Evolutionary conservation across 2,113 vertebrate genomes (phyloP), one percentile per base, ranked within the genome.

Genomic region (Sander vitreus): DNA sequence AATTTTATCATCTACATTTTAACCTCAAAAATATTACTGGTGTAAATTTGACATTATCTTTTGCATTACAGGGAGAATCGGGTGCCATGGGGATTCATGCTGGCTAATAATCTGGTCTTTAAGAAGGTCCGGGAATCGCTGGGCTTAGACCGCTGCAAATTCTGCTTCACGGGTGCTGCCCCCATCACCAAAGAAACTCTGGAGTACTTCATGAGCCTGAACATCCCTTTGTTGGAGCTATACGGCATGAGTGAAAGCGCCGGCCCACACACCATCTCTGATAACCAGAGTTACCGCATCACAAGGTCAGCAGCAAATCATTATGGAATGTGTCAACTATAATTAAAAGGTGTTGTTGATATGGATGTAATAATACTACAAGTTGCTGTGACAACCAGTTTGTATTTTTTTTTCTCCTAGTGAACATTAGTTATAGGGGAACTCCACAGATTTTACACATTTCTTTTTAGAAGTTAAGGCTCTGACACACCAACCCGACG

Each of bases 171-270:
- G 0, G 90, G 92, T 1, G 96, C 96, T 0, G 88, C 92, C 2
- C 94, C 95, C 18, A 95, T 96, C 76, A 92, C 95, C 27, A 94
- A 85, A 83, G 89, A 95, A 13, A 96, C 94, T 0, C 75, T 96
- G 89, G 94, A 96, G 2, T 96, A 93, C 92, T 97, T 97, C 91
- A 94, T 97, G 92, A 95, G 96, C 88, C 93, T 96, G 13, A 80
- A 95, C 90, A 88, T 96, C 6, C 93, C 93, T 3, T 7, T 96
- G 76, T 74, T 75, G 18, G 95, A 96, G 90, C 4, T 95, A 0
- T 96, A 96, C 0, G 95, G 96, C 62, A 93, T 95, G 95, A 93
- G 96, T 0, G 96, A 97, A 78, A 92, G 95, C 93, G 88, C 90
- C 0, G 96, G 96, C 0, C 79, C 95, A 1, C 96, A 96, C 72